These are phyloP conservation scores for Heliconius ethilla DNA, from an alignment of 2,888 invertebrate genomes.

Conservation along the genomic window DNA sequence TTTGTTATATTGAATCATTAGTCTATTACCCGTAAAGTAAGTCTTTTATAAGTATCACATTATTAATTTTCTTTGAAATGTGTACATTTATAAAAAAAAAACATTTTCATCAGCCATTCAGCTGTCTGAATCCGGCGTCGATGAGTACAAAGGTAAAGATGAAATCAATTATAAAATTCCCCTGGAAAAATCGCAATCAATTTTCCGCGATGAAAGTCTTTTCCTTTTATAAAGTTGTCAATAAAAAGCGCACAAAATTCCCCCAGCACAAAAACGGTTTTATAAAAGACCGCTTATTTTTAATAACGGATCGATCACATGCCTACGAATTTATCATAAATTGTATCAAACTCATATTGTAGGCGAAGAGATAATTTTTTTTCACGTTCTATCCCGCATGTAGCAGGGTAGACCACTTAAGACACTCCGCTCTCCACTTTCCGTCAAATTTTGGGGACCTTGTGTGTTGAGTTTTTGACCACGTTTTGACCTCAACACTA, in stretches of 20 bases:
- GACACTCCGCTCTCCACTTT: neutral
- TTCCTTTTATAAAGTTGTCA: conserved; percentile 68
- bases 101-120: conserved; percentile 52
- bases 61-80: conserved; percentile 26
- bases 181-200: conserved; percentile 66
- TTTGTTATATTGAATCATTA: neutral
- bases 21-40: neutral
- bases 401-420: neutral
- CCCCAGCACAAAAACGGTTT: conserved; percentile 57
- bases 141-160: conserved; percentile 58
- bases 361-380: neutral
- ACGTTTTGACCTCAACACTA: neutral
- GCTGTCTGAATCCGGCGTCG: conserved; percentile 47
- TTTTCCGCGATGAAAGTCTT: conserved; percentile 66
- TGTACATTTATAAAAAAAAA: conserved; percentile 39
- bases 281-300: conserved; percentile 52
- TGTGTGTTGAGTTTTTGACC: neutral
- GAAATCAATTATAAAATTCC: conserved; percentile 68
- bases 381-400: neutral
- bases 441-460: neutral
- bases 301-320: conserved; percentile 46
- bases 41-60: neutral
- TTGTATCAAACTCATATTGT: neutral
- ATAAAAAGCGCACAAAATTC: conserved; percentile 61
- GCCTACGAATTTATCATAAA: conserved; percentile 15